These are phyloP conservation scores for Corticium candelabrum DNA, from an alignment of 37 sponge, comb jelly and placozoan genomes.

Conservation along the genomic window DNA sequence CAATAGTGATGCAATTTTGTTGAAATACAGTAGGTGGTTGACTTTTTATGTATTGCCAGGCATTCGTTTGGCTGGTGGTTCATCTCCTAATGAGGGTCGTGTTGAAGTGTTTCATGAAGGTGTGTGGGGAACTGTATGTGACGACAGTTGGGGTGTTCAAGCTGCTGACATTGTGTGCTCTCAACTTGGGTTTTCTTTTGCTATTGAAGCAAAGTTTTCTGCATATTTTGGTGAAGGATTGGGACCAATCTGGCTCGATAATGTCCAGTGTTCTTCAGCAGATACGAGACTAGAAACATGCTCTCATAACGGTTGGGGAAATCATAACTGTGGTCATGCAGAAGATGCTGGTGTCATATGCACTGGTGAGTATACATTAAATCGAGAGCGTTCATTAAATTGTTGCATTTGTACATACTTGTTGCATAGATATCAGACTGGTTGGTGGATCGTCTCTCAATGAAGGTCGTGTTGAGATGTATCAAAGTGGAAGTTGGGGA, in stretches of 20 bases:
- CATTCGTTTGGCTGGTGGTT: constrained; percentile 30
- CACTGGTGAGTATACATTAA: neutral
- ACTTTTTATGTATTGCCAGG: neutral
- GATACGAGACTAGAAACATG: constrained; percentile 19
- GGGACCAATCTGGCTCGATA: constrained; percentile 28
- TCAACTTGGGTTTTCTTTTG: constrained; percentile 17
- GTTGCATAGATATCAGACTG: constrained; percentile 5
- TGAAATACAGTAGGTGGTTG: neutral
- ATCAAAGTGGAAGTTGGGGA: constrained; percentile 13
- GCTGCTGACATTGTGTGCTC: constrained; percentile 37
- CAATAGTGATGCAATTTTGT: too few species aligned
- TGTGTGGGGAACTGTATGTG: constrained; percentile 48
- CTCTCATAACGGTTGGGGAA: constrained; percentile 13
- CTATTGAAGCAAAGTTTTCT: neutral
- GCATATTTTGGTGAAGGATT: neutral
- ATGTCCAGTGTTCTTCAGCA: constrained; percentile 15
- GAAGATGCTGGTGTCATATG: constrained; percentile 37
- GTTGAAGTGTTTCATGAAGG: constrained; percentile 20
- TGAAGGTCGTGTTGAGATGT: constrained; percentile 24
- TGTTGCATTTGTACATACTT: neutral
- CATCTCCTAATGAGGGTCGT: constrained; percentile 12
- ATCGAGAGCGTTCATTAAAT: neutral
- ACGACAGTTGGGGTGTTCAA: constrained; percentile 12
- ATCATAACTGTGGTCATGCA: constrained; percentile 25
- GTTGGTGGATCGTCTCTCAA: constrained; percentile 1